A percentile compares a stretch with the other conserved stretches of the same genome.
Conservation (phyloP, 1,140 invertebrate species). For the Lepidurus couesii region DNA sequence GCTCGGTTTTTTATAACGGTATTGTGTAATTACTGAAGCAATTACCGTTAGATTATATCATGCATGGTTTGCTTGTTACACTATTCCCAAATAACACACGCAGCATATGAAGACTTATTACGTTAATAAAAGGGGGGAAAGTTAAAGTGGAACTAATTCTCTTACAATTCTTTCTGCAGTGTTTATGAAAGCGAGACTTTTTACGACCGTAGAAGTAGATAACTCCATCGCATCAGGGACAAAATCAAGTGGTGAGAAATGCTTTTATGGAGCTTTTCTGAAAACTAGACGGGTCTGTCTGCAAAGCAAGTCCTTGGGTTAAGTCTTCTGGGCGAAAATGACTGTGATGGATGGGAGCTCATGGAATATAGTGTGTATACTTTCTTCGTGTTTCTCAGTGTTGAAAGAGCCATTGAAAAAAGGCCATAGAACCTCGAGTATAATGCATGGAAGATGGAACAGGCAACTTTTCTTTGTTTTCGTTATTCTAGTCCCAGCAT, state of each 20-base stretch:
- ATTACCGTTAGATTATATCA: neutral
- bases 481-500: too few relatives aligned
- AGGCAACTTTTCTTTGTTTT: too few relatives aligned
- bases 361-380: neutral
- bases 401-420: too few relatives aligned
- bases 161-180: neutral
- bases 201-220: neutral
- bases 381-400: neutral
- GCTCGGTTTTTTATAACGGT: neutral
- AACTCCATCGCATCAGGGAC: neutral
- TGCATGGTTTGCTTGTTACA: too few relatives aligned
- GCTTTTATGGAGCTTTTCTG: neutral
- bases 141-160: neutral
- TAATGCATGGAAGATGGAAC: too few relatives aligned
- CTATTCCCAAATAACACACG: too few relatives aligned
- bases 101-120: neutral
- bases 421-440: too few relatives aligned
- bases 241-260: neutral
- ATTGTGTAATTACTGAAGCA: neutral
- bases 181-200: neutral
- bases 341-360: slow-evolving; percentile 7
- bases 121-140: neutral
- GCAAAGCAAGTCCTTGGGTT: neutral
- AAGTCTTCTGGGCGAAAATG: neutral
- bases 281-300: neutral